Evolutionary conservation across 2,888 invertebrate species (phyloP).

Genomic region (Drosophila testacea): DNA sequence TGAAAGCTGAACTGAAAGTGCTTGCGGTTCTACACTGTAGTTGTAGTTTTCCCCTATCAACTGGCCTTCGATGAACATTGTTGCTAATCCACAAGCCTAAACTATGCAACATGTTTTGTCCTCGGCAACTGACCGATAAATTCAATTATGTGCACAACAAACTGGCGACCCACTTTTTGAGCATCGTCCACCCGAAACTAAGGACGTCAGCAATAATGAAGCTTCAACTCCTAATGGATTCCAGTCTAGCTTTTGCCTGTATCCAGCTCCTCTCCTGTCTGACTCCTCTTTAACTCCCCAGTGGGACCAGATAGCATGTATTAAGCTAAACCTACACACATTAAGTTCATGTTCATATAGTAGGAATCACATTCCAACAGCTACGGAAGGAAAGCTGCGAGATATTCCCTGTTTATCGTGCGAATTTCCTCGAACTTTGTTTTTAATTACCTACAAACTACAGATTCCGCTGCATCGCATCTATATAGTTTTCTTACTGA

Average conservation of each 20-base stretch:
- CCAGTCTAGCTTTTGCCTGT: neutral
- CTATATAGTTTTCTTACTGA: too few species aligned
- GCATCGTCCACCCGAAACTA: neutral
- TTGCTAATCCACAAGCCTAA: constrained; percentile 26
- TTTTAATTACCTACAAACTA: too few species aligned
- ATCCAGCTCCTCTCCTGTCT: too few species aligned
- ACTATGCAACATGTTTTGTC: constrained; percentile 62
- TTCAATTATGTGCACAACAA: constrained; percentile 74
- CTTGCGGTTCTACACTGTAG: neutral
- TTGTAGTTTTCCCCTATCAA: neutral
- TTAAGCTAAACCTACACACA: too few species aligned
- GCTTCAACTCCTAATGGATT: constrained; percentile 39
- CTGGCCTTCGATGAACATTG: constrained; percentile 26
- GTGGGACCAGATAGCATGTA: too few species aligned
- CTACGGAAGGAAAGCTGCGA: too few species aligned
- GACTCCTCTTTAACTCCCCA: too few species aligned
- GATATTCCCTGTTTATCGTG: too few species aligned
- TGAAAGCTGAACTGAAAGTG: neutral
- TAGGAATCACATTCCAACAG: too few species aligned
- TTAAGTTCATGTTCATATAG: too few species aligned
- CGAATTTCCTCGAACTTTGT: too few species aligned
- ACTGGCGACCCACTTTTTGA: constrained; percentile 19
- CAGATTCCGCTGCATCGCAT: too few species aligned
- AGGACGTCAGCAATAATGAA: constrained; percentile 75
- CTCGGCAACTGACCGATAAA: constrained; percentile 67